phyloP scores from a whole-genome alignment of 2,888 invertebrate species.

The Eupithecia pulchellata region DNA sequence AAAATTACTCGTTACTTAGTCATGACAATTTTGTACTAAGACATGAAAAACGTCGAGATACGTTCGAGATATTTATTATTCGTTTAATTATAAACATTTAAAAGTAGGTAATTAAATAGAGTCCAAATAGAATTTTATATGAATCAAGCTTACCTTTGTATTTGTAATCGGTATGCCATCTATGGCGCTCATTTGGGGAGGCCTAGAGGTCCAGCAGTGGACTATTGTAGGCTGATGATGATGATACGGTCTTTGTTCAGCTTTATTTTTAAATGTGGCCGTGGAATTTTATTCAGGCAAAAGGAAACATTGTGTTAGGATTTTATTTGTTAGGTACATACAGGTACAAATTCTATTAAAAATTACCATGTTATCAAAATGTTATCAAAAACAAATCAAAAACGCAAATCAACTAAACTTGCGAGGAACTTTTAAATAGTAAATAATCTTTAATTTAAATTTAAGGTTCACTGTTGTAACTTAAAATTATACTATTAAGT shows the following conservation, averaged over 20 bases:
- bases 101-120: not conserved
- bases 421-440: not conserved
- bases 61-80: not conserved
- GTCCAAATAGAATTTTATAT: not conserved
- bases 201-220: too few relatives aligned
- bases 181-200: too few relatives aligned
- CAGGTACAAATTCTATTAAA: too few relatives aligned
- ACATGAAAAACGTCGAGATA: not conserved
- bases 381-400: too few relatives aligned
- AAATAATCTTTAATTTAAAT: not conserved
- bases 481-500: not conserved
- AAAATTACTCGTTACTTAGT: not conserved
- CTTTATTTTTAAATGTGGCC: not conserved
- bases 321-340: not conserved
- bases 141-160: conserved; percentile 9
- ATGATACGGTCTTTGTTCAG: not conserved
- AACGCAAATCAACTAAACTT: too few relatives aligned
- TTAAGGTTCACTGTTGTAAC: not conserved
- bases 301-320: not conserved
- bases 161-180: conserved; percentile 3
- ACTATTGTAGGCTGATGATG: too few relatives aligned
- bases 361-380: not conserved
- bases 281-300: not conserved
- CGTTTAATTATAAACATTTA: not conserved
- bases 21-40: not conserved